Conservation (phyloP, 1,140 invertebrate species). For the Berghia stephanieae region DNA sequence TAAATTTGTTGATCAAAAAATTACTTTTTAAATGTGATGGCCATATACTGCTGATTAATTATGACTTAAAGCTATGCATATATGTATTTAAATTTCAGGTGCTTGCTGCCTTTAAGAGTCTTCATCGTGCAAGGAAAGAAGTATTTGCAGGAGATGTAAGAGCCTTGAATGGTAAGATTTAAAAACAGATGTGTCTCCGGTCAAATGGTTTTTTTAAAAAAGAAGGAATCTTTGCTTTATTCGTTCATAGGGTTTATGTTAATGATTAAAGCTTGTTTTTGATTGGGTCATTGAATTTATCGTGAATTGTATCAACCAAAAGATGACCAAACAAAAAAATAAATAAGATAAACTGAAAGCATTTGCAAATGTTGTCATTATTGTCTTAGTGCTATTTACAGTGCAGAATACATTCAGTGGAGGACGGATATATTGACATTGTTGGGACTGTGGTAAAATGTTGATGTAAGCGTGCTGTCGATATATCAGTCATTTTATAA, state of each 20-base stretch:
- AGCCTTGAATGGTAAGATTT: conserved; percentile 42
- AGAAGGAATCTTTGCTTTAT: conserved; percentile 17
- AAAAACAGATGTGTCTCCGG: too few relatives aligned
- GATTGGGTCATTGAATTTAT: background rate
- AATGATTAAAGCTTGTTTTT: background rate
- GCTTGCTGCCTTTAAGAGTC: conserved; percentile 42
- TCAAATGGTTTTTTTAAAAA: too few relatives aligned
- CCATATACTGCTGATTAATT: background rate
- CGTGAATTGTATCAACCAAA: background rate
- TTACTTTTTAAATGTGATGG: background rate
- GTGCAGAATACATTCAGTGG: too few relatives aligned
- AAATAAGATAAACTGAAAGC: too few relatives aligned
- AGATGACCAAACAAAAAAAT: background rate
- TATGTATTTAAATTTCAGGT: conserved; percentile 44
- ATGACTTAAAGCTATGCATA: background rate
- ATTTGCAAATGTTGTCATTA: too few relatives aligned
- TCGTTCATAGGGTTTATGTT: background rate
- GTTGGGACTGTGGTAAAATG: too few relatives aligned
- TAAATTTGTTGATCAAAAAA: background rate
- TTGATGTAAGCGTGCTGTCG: too few relatives aligned
- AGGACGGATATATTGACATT: too few relatives aligned
- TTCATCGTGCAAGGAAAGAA: conserved; percentile 48
- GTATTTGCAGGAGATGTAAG: conserved; percentile 47
- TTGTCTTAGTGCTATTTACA: too few relatives aligned
- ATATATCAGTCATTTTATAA: too few relatives aligned